Conservation (phyloP, 2,113 vertebrate genomes). For the Oxyura jamaicensis region DNA sequence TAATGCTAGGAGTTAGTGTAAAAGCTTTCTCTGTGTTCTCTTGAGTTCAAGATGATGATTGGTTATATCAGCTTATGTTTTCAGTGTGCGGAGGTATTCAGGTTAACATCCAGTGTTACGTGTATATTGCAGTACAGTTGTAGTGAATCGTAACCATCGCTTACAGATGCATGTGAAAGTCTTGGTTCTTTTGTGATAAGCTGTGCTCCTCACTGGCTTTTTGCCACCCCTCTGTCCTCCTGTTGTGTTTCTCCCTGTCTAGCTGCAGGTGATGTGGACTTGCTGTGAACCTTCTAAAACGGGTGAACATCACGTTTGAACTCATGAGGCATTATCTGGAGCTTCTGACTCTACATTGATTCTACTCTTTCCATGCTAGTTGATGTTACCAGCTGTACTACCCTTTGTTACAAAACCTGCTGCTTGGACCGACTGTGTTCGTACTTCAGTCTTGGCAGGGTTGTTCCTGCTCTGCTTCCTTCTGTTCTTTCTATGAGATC, state of each 20-base stretch:
- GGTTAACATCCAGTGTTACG: not conserved
- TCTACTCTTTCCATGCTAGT: not conserved
- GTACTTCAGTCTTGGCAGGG: not conserved
- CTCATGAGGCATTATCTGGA: not conserved
- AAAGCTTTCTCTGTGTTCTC: not conserved
- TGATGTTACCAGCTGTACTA: not conserved
- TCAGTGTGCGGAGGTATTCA: not conserved
- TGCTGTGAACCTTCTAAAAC: not conserved
- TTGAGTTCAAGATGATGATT: not conserved
- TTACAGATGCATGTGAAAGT: not conserved
- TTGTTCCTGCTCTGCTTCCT: not conserved
- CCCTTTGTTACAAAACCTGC: not conserved
- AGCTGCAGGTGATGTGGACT: not conserved
- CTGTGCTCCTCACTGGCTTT: not conserved
- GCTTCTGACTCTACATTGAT: not conserved
- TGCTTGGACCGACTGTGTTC: not conserved
- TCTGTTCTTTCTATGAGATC: not conserved
- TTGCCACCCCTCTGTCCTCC: not conserved
- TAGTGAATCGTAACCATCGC: not conserved
- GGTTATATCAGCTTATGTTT: not conserved
- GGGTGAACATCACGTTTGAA: fast-evolving
- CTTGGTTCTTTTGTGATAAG: not conserved
- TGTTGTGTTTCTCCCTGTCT: not conserved
- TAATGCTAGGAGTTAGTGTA: not conserved
- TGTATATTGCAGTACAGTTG: not conserved